Percentiles rank a stretch among this genome's conserved stretches.
These are phyloP conservation scores for Athalia cordata DNA, from an alignment of 2,888 invertebrate species.

Conservation along the genomic window DNA sequence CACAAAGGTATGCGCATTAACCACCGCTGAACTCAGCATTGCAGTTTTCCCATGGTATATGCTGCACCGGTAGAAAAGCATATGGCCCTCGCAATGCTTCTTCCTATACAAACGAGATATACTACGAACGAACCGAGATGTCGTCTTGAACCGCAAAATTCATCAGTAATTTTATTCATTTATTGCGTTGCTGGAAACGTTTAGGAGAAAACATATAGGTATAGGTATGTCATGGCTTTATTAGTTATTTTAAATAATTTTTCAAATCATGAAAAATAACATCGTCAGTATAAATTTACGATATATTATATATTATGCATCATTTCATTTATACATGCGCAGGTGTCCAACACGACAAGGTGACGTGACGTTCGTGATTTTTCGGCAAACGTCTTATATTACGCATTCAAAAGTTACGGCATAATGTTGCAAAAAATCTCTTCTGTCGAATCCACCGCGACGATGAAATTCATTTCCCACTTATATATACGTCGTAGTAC, in stretches of 20 bases:
- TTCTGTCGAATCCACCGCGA: neutral
- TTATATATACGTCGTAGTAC: no score
- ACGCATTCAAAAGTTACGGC: conserved; percentile 12
- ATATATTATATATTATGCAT: neutral
- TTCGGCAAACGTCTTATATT: neutral
- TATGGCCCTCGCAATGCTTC: neutral
- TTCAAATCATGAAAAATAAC: no score
- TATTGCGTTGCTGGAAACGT: no score
- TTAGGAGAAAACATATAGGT: no score
- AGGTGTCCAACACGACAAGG: neutral
- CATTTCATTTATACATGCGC: neutral
- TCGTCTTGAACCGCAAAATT: no score
- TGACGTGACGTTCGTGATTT: neutral
- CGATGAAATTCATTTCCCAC: no score
- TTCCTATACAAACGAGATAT: no score
- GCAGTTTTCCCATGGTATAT: neutral
- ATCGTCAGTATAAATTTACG: neutral
- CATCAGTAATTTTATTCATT: no score
- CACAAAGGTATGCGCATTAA: conserved; percentile 25
- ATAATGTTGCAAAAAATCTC: conserved; percentile 14
- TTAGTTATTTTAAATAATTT: no score
- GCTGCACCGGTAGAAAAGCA: neutral
- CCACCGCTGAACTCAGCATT: conserved; percentile 20
- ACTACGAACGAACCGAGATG: no score
- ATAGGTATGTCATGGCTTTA: no score